Percentiles rank a stretch among this genome's conserved stretches.
phyloP scores from a whole-genome alignment of 1,140 invertebrate genomes.

The Proctacanthus coquilletti region DNA sequence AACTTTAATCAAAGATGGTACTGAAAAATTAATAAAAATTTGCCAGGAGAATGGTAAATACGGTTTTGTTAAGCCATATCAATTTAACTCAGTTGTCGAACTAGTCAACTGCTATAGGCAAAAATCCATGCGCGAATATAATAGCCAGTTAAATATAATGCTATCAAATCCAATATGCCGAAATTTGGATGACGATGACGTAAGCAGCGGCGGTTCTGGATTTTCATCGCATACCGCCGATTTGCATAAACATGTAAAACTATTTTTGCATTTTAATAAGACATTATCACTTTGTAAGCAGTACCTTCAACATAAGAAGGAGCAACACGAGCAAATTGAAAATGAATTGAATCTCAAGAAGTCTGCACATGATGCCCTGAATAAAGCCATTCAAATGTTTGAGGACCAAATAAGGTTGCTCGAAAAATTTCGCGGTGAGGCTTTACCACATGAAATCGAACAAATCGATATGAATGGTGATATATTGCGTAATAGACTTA shows the following conservation, averaged over 20 bases:
- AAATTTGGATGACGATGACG: slow-evolving; percentile 22
- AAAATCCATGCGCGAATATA: slow-evolving; percentile 80
- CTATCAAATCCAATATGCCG: slow-evolving; percentile 72
- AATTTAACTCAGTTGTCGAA: slow-evolving; percentile 83
- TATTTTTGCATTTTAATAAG: slow-evolving; percentile 57
- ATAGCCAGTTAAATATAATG: slow-evolving; percentile 80
- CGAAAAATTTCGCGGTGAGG: slow-evolving; percentile 58
- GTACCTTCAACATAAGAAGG: slow-evolving; percentile 48
- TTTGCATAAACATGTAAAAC: slow-evolving; percentile 53
- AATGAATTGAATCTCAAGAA: slow-evolving; percentile 68
- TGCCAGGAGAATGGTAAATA: slow-evolving; percentile 77
- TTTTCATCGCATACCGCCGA: slow-evolving; percentile 47
- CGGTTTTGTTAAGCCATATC: slow-evolving; percentile 83
- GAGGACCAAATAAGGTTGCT: slow-evolving; percentile 74
- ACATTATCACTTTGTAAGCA: too few species aligned
- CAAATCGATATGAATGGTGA: slow-evolving; percentile 66
- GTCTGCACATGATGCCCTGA: slow-evolving; percentile 74
- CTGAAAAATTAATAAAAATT: slow-evolving; percentile 94
- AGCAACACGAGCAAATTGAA: slow-evolving; percentile 56
- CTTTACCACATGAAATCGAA: slow-evolving; percentile 67
- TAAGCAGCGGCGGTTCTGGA: slow-evolving; percentile 5
- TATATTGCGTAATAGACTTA: slow-evolving; percentile 50
- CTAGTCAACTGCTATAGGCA: slow-evolving; percentile 78
- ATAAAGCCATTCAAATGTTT: slow-evolving; percentile 72
- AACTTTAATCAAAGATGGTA: slow-evolving; percentile 87